Percentiles rank a stretch among this genome's conserved stretches.
These are phyloP conservation scores for Rissa tridactyla DNA, from an alignment of 2,113 vertebrate genomes.

Conservation along the genomic window DNA sequence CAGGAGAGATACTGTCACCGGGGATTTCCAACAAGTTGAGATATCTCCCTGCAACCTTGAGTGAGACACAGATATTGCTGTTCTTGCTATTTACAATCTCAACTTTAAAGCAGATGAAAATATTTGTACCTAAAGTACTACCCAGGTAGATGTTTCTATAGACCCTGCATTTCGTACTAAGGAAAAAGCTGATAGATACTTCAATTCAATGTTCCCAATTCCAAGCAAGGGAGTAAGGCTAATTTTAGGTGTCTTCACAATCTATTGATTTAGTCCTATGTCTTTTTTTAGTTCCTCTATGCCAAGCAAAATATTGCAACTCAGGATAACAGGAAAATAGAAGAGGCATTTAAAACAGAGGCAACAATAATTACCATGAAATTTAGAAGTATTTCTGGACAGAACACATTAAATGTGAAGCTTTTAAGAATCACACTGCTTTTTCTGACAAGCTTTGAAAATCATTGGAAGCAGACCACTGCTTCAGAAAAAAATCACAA, in stretches of 20 bases:
- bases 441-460: background rate
- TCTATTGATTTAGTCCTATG: background rate
- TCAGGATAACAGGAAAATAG: background rate
- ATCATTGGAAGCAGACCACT: background rate
- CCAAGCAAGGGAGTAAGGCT: background rate
- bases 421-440: background rate
- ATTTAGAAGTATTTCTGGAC: background rate
- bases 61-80: background rate
- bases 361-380: background rate
- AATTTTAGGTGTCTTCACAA: background rate
- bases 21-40: background rate
- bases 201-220: accelerated
- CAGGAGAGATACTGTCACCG: background rate
- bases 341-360: background rate
- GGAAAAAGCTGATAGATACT: background rate
- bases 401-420: accelerated
- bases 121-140: background rate
- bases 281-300: background rate
- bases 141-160: background rate
- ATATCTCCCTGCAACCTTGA: background rate
- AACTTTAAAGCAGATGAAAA: background rate
- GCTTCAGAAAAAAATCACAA: background rate
- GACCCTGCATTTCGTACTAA: background rate
- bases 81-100: background rate
- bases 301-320: background rate